Conservation (phyloP, 2,888 invertebrate genomes). For the Hipparchia semele region DNA sequence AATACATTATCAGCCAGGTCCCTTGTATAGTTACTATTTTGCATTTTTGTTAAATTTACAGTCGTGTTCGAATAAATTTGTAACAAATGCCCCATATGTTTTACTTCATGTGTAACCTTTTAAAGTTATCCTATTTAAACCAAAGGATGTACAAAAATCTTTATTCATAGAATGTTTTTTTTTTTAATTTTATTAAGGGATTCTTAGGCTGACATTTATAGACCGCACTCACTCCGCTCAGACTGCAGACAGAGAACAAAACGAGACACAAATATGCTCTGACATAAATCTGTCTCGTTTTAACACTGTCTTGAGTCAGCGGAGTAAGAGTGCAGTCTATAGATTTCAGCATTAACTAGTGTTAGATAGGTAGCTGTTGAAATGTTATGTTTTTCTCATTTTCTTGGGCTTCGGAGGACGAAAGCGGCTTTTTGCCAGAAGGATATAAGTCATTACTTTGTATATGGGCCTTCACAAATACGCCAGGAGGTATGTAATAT, state of each 20-base stretch:
- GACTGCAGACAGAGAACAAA: no score
- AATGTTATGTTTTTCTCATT: constrained; percentile 69
- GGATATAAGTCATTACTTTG: constrained; percentile 90
- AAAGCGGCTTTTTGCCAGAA: constrained; percentile 84
- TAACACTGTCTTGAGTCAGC: no score
- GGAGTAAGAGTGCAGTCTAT: no score
- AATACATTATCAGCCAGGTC: constrained; percentile 52
- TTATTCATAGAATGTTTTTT: constrained; percentile 36
- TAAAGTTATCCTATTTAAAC: constrained; percentile 35
- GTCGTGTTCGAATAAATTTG: constrained; percentile 79
- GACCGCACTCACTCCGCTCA: no score
- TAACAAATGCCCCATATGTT: constrained; percentile 30
- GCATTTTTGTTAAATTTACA: constrained; percentile 80
- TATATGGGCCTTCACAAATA: constrained; percentile 89
- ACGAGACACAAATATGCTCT: no score
- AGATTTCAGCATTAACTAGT: not conserved
- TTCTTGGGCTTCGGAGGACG: constrained; percentile 87
- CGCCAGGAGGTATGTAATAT: constrained; percentile 87
- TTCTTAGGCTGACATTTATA: no score
- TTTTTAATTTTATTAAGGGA: not conserved
- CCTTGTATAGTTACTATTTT: constrained; percentile 74
- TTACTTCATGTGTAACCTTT: not conserved
- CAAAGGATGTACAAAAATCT: constrained; percentile 26
- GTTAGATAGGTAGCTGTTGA: not conserved
- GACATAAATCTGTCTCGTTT: no score